Evolutionary conservation across 2,113 vertebrate genomes (phyloP).

Genomic region (Raja brachyura): DNA sequence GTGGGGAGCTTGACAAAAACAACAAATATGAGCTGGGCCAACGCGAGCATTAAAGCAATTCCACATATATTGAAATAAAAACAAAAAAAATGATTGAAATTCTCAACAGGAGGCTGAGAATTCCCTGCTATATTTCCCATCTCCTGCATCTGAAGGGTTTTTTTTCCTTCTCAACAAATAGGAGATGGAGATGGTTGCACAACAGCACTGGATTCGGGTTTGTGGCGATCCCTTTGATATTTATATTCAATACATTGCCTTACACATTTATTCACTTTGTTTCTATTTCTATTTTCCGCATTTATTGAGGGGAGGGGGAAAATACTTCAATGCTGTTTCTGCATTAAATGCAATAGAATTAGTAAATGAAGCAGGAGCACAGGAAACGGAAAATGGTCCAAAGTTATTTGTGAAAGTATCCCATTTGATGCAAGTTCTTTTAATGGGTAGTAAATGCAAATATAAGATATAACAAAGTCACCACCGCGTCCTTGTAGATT

Average conservation of each 20-base stretch:
- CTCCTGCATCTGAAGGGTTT: no score
- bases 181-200: neutral
- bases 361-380: neutral
- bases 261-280: neutral
- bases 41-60: neutral
- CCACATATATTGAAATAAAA: neutral
- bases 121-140: no score
- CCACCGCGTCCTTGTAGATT: neutral
- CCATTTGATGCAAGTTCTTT: neutral
- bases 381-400: neutral
- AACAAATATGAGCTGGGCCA: neutral
- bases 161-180: no score
- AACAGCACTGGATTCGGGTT: neutral
- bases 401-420: no score
- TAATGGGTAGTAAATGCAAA: neutral
- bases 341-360: neutral
- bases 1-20: neutral
- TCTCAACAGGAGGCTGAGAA: no score
- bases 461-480: neutral
- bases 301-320: neutral
- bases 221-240: neutral
- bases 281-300: neutral
- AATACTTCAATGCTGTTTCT: no score
- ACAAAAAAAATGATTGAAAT: no score
- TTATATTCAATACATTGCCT: neutral